Conservation (phyloP, 1,140 invertebrate genomes). For the Harlomillsia oculata region DNA sequence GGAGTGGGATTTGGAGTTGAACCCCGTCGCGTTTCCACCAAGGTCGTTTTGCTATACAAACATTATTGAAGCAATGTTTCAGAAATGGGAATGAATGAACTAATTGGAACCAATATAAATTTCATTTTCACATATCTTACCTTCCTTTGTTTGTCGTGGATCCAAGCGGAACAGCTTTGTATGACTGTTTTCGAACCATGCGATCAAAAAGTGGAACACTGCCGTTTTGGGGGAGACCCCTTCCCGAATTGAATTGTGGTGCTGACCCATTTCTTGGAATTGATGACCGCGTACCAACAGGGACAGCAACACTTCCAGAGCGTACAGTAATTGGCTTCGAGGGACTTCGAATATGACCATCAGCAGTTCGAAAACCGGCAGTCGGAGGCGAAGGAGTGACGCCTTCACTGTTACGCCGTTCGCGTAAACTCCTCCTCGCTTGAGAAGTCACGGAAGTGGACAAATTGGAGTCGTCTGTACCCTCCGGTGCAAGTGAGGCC, state of each 20-base stretch:
- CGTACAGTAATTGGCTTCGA: slow-evolving; percentile 26
- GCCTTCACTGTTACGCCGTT: slow-evolving; percentile 31
- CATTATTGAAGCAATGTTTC: not conserved
- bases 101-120: no score
- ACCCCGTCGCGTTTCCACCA: slow-evolving; percentile 19
- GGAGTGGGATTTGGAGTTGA: no score
- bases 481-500: not conserved
- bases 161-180: slow-evolving; percentile 30
- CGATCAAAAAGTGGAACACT: slow-evolving; percentile 78
- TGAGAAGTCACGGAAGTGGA: slow-evolving; percentile 7
- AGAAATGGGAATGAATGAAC: no score
- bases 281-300: slow-evolving; percentile 9
- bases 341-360: slow-evolving; percentile 21
- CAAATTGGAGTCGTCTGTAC: slow-evolving; percentile 1
- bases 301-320: slow-evolving; percentile 13
- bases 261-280: slow-evolving; percentile 36
- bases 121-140: not conserved
- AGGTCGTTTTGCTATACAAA: slow-evolving; percentile 29
- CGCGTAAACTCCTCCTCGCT: slow-evolving; percentile 9
- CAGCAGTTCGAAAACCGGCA: slow-evolving; percentile 6
- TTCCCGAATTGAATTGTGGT: slow-evolving; percentile 28
- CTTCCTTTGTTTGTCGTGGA: not conserved
- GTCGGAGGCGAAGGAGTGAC: slow-evolving; percentile 20
- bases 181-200: slow-evolving; percentile 41
- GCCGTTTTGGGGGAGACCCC: slow-evolving; percentile 64